Evolutionary conservation across 2,113 vertebrate genomes (phyloP), one percentile per base, ranked within the genome.

Genomic region (Clarias macrocephalus): DNA sequence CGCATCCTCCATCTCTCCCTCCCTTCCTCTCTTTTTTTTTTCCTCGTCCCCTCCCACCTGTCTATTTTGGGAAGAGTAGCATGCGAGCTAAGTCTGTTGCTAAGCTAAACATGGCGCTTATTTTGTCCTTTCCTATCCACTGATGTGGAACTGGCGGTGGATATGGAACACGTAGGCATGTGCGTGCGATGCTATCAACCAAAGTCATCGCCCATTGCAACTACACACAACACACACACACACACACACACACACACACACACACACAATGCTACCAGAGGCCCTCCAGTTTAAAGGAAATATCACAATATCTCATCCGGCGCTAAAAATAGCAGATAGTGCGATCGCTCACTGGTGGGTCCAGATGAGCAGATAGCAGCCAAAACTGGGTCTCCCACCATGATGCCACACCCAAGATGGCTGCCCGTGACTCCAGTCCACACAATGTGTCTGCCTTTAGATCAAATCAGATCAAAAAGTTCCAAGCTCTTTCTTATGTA

Each of bases 281-380:
- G 63, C 76, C 62, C 84, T n/a, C 42, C 80, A 75, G 8, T 57
- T 60, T 48, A 25, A 59, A 0, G 16, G 48, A 72, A 80, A 76
- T 57, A 56, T 79, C 42, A 9, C 13, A 37, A 81, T 65, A 80
- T 84, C 56, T 70, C 63, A 76, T 82, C 70, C 57, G 37, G 33
- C 3, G 28, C 87, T 85, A 89, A 87, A 88, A 89, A 90, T 88
- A 91, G 80, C n/a, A 87, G 84, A 89, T 59, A 86, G 60, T 37
- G 48, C 9, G 6, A 57, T 82, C 48, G 48, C 70, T 60, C 30
- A 28, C 59, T 83, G 62, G 85, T 84, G 52, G 72, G 83, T 77
- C 59, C 28, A 80, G 83, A 89, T 87, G 73, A 63, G 2, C 65
- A 3, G 88, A 90, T 90, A 83, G 59, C 28, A 56, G 57, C 59